Percentiles rank a stretch among this genome's conserved stretches.
Evolutionary conservation across 1,140 invertebrate species (phyloP).

Genomic region (Schlechtendalia chinensis): DNA sequence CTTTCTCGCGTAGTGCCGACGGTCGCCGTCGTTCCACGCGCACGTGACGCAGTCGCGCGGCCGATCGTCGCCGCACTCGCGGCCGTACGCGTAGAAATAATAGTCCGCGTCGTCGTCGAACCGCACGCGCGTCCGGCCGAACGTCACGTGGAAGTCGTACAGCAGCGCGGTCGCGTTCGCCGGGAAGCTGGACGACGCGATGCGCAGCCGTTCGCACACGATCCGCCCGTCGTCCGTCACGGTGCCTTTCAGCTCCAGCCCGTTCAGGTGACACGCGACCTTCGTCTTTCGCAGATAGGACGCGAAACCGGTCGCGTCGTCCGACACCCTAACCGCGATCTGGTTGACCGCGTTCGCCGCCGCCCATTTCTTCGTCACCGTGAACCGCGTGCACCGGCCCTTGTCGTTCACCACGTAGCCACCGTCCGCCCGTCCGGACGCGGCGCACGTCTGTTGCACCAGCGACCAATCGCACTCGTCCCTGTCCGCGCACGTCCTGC

Average conservation of each 20-base stretch:
- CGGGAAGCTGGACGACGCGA: no score
- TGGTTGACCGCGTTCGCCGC: no score
- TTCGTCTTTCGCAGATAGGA: not conserved
- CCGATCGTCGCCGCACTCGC: not conserved
- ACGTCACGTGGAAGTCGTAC: not conserved
- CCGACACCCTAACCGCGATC: not conserved
- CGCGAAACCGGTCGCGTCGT: not conserved
- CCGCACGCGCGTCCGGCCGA: not conserved
- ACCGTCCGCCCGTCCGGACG: not conserved
- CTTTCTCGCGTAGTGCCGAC: not conserved
- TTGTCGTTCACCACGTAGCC: not conserved
- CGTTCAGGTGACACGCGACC: not conserved
- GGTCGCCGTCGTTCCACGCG: not conserved
- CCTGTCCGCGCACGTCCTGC: not conserved
- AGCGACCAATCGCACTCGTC: not conserved
- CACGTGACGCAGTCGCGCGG: not conserved
- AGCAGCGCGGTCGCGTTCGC: not conserved
- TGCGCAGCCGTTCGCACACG: not conserved
- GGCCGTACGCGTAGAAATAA: not conserved
- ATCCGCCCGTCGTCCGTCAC: not conserved
- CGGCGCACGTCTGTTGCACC: not conserved
- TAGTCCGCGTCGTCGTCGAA: not conserved
- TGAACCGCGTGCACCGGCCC: not conserved
- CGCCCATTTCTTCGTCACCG: not conserved
- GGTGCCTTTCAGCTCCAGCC: not conserved